Percentiles rank a stretch among this genome's conserved stretches.
phyloP scores from a whole-genome alignment of 2,797 vertebrate species.

The Thaleichthys pacificus region DNA sequence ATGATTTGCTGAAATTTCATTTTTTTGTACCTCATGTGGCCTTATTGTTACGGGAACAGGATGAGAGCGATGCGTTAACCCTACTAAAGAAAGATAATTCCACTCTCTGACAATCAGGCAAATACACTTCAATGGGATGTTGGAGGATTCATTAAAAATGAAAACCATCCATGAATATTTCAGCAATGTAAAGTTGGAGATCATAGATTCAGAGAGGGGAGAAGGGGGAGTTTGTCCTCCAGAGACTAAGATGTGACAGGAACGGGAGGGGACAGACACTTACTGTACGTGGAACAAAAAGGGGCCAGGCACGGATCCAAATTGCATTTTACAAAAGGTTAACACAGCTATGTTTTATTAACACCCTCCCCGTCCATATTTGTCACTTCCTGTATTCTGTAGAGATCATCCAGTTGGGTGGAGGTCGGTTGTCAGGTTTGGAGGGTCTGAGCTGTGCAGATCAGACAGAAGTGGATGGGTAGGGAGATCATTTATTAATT shows the following conservation, averaged over 20 bases:
- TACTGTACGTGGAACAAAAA: slow-evolving; percentile 27
- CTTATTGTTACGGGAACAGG: too few species aligned
- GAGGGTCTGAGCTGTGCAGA: slow-evolving; percentile 44
- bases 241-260: slow-evolving; percentile 23
- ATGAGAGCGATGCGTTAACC: neutral
- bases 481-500: slow-evolving; percentile 70
- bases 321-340: slow-evolving; percentile 69
- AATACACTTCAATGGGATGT: slow-evolving; percentile 43
- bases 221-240: slow-evolving; percentile 27
- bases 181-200: slow-evolving; percentile 42
- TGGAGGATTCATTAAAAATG: slow-evolving; percentile 30
- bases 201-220: slow-evolving; percentile 23
- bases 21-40: too few species aligned
- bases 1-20: too few species aligned
- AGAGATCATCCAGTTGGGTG: slow-evolving; percentile 26
- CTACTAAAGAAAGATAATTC: neutral
- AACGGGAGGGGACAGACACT: slow-evolving; percentile 24
- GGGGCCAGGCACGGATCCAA: slow-evolving; percentile 30
- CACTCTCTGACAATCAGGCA: slow-evolving; percentile 33
- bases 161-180: slow-evolving; percentile 60
- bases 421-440: slow-evolving; percentile 27
- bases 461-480: slow-evolving; percentile 62
- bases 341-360: slow-evolving; percentile 67
- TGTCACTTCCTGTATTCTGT: slow-evolving; percentile 58
- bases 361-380: slow-evolving; percentile 69